Percentiles rank a stretch among this genome's conserved stretches.
These are phyloP conservation scores for Carassius auratus DNA, from an alignment of 2,113 vertebrate species.

Conservation along the genomic window DNA sequence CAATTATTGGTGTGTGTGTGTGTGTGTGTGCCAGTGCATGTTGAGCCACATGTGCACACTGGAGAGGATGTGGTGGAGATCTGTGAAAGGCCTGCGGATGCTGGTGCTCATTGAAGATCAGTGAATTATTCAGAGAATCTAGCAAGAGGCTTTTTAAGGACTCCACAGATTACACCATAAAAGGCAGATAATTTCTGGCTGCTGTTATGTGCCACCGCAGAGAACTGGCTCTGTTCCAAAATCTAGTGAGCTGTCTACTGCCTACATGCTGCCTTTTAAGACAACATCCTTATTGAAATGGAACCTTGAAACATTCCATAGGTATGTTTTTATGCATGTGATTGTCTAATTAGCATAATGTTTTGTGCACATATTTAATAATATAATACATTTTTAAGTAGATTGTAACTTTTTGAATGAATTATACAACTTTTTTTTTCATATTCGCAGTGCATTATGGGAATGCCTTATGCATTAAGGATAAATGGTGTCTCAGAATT, in stretches of 20 bases:
- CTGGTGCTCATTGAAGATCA: conserved; percentile 33
- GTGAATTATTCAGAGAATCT: conserved; percentile 29
- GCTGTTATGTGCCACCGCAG: not conserved
- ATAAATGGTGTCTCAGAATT: not conserved
- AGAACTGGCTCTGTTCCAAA: not conserved
- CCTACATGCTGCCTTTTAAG: not conserved
- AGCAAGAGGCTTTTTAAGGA: conserved; percentile 13
- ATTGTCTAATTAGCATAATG: not conserved
- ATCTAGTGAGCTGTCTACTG: not conserved
- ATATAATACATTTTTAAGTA: not conserved
- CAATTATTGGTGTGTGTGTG: not conserved
- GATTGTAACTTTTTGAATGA: not conserved
- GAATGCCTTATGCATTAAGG: not conserved
- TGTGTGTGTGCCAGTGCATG: not conserved
- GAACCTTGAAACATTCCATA: not conserved
- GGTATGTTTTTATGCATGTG: not conserved
- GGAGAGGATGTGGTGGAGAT: conserved; percentile 5
- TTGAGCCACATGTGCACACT: not conserved
- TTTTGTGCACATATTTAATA: not conserved
- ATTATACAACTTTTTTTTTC: not conserved
- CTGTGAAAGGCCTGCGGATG: conserved; percentile 24
- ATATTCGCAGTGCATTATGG: not conserved
- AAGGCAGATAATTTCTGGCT: not conserved
- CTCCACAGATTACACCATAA: conserved; percentile 15
- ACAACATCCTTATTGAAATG: not conserved